Conservation (phyloP, 2,113 vertebrate species). For the Tursiops truncatus region DNA sequence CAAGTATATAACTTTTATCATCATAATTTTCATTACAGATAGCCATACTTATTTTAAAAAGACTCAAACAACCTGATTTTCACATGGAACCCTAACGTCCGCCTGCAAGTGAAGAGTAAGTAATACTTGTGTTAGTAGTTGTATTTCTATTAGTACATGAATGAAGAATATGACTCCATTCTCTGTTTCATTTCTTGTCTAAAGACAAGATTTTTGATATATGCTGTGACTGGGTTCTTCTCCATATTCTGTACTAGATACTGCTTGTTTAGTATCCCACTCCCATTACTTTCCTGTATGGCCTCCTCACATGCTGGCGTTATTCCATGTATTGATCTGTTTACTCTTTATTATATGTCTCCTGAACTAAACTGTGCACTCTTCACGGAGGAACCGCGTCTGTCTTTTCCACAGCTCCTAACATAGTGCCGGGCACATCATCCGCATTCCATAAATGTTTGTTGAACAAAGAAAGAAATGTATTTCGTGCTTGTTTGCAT, state of each 20-base stretch:
- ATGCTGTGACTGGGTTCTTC: neutral
- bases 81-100: neutral
- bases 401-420: neutral
- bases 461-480: conserved; percentile 30
- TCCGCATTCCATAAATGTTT: neutral
- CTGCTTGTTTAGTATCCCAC: neutral
- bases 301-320: neutral
- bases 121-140: neutral
- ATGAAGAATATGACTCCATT: neutral
- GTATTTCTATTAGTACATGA: neutral
- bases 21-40: neutral
- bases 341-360: neutral
- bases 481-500: conserved; percentile 41
- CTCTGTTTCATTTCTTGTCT: neutral
- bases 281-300: neutral
- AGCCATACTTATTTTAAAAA: neutral
- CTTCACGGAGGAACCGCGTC: neutral
- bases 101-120: neutral
- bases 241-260: neutral
- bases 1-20: neutral
- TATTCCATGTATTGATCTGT: neutral
- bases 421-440: neutral
- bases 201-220: neutral
- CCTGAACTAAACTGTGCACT: neutral
- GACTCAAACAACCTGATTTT: neutral